Conservation (phyloP, 2,797 vertebrate genomes). For the Dicrostonyx torquatus region DNA sequence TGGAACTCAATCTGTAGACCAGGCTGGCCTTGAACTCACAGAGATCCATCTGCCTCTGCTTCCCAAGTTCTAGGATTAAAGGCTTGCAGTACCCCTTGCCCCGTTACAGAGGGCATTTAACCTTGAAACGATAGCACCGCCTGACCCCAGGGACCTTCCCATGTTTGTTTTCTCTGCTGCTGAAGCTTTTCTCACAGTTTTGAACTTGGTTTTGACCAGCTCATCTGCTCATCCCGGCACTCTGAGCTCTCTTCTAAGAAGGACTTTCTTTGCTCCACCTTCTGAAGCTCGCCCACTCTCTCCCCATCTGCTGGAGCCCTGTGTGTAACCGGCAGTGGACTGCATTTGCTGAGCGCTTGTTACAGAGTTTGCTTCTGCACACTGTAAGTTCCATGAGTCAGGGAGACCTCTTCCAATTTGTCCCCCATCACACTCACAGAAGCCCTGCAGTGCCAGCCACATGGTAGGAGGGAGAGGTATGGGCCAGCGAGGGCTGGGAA, state of each 20-base stretch:
- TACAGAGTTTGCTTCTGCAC: background rate
- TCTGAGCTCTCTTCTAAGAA: background rate
- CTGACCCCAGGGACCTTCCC: background rate
- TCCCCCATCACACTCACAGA: background rate
- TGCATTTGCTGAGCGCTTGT: background rate
- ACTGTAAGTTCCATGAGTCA: background rate
- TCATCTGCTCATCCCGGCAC: background rate
- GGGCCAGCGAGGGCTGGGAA: background rate
- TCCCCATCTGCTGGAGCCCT: background rate
- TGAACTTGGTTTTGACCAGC: background rate
- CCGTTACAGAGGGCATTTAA: background rate
- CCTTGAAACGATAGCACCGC: no score
- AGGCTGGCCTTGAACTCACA: background rate
- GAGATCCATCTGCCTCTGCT: background rate
- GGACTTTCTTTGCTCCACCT: background rate
- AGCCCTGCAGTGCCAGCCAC: background rate
- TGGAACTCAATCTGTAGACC: background rate
- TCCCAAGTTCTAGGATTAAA: background rate
- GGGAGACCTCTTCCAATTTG: background rate
- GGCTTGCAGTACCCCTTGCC: background rate
- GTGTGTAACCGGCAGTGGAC: background rate
- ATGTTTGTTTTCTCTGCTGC: fast-evolving
- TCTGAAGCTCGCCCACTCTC: fast-evolving
- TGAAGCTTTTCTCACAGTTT: background rate
- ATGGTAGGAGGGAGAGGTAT: background rate